Base-by-base conservation (phyloP, 37 sponge, comb jelly and placozoan genomes). In the Trichoplax adhaerens region DNA sequence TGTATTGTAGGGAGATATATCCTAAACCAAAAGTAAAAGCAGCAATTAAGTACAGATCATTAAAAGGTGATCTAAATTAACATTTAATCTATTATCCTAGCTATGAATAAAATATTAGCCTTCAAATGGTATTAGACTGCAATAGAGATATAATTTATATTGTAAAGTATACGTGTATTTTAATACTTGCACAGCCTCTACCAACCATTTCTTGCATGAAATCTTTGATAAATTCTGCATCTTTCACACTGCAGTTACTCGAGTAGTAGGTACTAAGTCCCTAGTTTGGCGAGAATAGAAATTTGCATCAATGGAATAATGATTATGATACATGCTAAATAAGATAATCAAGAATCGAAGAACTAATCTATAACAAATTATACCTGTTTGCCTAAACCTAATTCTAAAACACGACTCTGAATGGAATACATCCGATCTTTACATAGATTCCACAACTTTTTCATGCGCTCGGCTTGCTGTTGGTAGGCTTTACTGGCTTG, bases 241-340 rank as follows among this genome's bases (percentile, higher is more conserved):
- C 93, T 51, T 66, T 72, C 49, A 48, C 65, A 52, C 54, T 70
- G 55, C 83, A 85, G 71, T 88, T 92, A 4, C 60, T 55, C 54
- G 93, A 88, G 60, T 88, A 92, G 81, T 92, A 92, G 1, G 89
- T 88, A 1, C 83, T 82, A 29, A 85, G 80, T 29, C 93, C 93
- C 90, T 92, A 48, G 29, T 29, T 29, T 29, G 29, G 29, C 29
- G 29, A 29, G 29, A 29, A 29, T 29, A 29, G 29, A 29, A 29
- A 29, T 29, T 29, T 29, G 29, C 29, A 29, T 29, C 29, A 29
- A 29, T 29, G 29, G 29, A 29, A 29, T 29, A 29, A 29, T 29
- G 29, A 29, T 29, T 29, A 29, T 29, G 29, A 29, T 29, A 29
- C 29, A 29, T 29, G 29, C 29, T 29, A 29, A 29, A 29, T 29